Conservation (phyloP, 1,140 invertebrate species). For the Drosophila azteca region DNA sequence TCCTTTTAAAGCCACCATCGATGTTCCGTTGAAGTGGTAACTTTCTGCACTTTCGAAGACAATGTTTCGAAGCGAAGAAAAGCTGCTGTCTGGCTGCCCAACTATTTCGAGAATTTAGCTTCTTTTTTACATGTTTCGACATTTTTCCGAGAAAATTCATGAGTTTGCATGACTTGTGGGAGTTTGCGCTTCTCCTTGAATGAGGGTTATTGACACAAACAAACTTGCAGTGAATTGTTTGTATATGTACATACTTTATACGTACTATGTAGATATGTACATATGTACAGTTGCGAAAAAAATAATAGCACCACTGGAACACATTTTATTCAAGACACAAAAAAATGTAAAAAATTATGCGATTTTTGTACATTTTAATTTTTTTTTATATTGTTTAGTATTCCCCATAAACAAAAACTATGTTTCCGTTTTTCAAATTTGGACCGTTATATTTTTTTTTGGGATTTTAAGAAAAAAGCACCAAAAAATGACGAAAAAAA, state of each 20-base stretch:
- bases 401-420: too few species aligned
- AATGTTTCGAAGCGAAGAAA: not conserved
- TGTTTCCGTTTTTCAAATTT: too few species aligned
- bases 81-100: constrained; percentile 34
- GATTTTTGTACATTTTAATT: too few species aligned
- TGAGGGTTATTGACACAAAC: constrained; percentile 60
- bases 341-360: too few species aligned
- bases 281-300: too few species aligned
- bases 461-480: too few species aligned
- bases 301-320: too few species aligned
- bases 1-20: constrained; percentile 22
- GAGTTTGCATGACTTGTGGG: constrained; percentile 59
- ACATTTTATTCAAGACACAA: too few species aligned
- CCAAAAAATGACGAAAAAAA: too few species aligned
- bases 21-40: constrained; percentile 27
- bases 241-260: not conserved
- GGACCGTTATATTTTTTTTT: too few species aligned
- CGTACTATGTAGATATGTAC: not conserved
- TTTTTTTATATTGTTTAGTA: too few species aligned
- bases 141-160: constrained; percentile 57
- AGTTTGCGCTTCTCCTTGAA: constrained; percentile 43
- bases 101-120: constrained; percentile 47
- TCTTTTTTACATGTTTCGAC: constrained; percentile 28
- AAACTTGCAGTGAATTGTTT: constrained; percentile 17
- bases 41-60: constrained; percentile 26